phyloP scores from a whole-genome alignment of 2,888 invertebrate genomes.

The Archaeoteleia sp. region DNA sequence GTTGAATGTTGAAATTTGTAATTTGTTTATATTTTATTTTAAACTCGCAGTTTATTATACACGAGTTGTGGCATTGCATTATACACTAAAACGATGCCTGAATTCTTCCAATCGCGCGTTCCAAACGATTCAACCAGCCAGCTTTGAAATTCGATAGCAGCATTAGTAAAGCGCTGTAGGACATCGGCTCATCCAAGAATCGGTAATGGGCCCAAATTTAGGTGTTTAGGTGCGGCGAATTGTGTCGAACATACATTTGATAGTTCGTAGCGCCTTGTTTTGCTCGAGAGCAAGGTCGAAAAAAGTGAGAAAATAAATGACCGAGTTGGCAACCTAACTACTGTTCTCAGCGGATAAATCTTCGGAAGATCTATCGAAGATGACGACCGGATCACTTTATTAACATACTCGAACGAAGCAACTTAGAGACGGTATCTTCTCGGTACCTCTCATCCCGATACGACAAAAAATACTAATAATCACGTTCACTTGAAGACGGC shows the following conservation, averaged over 20 bases:
- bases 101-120: too few relatives aligned
- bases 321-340: conserved; percentile 33
- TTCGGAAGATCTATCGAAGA: conserved; percentile 1
- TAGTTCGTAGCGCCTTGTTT: conserved; percentile 34
- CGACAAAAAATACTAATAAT: too few relatives aligned
- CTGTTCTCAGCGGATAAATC: conserved; percentile 42
- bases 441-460: too few relatives aligned
- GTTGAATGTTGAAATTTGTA: too few relatives aligned
- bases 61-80: too few relatives aligned
- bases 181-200: conserved; percentile 37
- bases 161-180: conserved; percentile 36
- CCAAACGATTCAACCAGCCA: too few relatives aligned
- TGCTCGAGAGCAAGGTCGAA: conserved; percentile 49
- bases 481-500: too few relatives aligned
- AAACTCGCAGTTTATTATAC: too few relatives aligned
- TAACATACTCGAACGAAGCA: conserved; percentile 46
- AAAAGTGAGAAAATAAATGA: conserved; percentile 32
- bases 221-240: conserved; percentile 59
- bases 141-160: conserved; percentile 19
- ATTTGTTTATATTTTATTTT: too few relatives aligned
- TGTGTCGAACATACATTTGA: conserved; percentile 42
- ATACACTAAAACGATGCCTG: too few relatives aligned
- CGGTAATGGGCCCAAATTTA: conserved; percentile 64
- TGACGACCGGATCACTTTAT: conserved; percentile 51
- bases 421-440: conserved; percentile 18